Evolutionary conservation across 2,888 invertebrate genomes (phyloP).

Genomic region (Chrysolina oricalcia): DNA sequence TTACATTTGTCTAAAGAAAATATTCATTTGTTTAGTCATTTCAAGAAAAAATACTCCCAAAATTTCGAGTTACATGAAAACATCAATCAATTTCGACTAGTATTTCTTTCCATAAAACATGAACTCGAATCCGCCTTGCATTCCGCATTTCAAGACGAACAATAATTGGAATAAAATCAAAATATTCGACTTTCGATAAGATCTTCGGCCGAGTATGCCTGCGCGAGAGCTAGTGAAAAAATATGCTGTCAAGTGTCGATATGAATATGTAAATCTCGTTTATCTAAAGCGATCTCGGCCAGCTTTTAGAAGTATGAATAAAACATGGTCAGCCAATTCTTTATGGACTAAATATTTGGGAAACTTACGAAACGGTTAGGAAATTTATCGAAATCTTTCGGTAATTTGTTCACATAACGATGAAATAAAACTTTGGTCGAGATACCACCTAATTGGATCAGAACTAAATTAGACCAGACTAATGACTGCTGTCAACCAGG

Average conservation of each 20-base stretch:
- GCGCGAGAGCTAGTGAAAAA: slow-evolving; percentile 4
- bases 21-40: not conserved
- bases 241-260: slow-evolving; percentile 25
- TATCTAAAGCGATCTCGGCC: slow-evolving; percentile 31
- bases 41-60: not conserved
- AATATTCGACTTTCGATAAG: slow-evolving; percentile 10
- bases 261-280: slow-evolving; percentile 23
- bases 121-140: not conserved
- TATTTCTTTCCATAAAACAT: slow-evolving; percentile 1
- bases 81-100: not conserved
- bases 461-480: not conserved
- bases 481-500: slow-evolving; percentile 13
- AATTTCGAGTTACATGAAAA: not conserved
- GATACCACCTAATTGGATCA: slow-evolving; percentile 6
- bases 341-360: not conserved
- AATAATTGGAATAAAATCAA: slow-evolving; percentile 15
- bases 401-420: slow-evolving; percentile 9
- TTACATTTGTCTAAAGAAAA: no score
- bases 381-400: slow-evolving; percentile 13
- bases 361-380: slow-evolving; percentile 10
- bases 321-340: slow-evolving; percentile 24
- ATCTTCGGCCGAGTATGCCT: not conserved
- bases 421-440: not conserved
- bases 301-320: slow-evolving; percentile 35
- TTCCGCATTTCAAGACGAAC: not conserved